phyloP scores from a whole-genome alignment of 1,140 invertebrate genomes.

The Scaptomyza montana region DNA sequence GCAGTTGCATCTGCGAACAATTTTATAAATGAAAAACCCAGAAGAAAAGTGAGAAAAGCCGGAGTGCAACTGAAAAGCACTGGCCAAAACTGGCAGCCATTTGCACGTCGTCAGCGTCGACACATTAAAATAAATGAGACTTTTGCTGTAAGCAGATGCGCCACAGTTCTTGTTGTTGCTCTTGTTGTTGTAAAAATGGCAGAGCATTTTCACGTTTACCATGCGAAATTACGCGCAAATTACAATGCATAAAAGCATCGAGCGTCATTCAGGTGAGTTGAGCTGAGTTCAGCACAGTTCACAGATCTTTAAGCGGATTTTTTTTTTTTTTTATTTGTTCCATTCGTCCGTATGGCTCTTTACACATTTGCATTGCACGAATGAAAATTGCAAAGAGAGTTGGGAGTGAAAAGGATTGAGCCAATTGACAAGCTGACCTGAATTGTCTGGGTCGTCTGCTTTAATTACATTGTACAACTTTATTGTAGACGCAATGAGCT shows the following conservation, averaged over 20 bases:
- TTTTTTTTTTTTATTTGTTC: background rate
- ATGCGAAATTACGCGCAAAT: constrained; percentile 75
- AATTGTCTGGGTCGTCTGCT: constrained; percentile 23
- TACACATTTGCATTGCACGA: constrained; percentile 40
- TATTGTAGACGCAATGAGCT: constrained; percentile 33
- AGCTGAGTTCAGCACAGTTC: constrained; percentile 13
- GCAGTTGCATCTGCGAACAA: constrained; percentile 60
- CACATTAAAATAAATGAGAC: constrained; percentile 81
- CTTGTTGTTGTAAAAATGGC: constrained; percentile 35
- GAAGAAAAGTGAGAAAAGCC: constrained; percentile 30
- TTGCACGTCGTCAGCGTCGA: constrained; percentile 78
- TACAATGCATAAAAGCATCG: constrained; percentile 68
- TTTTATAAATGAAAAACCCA: constrained; percentile 51
- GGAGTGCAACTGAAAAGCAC: constrained; percentile 48
- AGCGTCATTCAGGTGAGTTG: constrained; percentile 19
- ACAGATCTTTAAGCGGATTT: constrained; percentile 21
- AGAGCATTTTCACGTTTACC: constrained; percentile 70
- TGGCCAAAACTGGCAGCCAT: constrained; percentile 70
- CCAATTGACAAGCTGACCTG: constrained; percentile 24
- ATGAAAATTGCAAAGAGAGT: constrained; percentile 9
- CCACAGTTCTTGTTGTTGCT: constrained; percentile 25
- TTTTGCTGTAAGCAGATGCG: constrained; percentile 66
- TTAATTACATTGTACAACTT: constrained; percentile 64
- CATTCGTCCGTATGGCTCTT: constrained; percentile 30
- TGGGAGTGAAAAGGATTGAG: background rate